phyloP scores from a whole-genome alignment of 2,797 vertebrate genomes.

The Brachyrhaphis roseni region DNA sequence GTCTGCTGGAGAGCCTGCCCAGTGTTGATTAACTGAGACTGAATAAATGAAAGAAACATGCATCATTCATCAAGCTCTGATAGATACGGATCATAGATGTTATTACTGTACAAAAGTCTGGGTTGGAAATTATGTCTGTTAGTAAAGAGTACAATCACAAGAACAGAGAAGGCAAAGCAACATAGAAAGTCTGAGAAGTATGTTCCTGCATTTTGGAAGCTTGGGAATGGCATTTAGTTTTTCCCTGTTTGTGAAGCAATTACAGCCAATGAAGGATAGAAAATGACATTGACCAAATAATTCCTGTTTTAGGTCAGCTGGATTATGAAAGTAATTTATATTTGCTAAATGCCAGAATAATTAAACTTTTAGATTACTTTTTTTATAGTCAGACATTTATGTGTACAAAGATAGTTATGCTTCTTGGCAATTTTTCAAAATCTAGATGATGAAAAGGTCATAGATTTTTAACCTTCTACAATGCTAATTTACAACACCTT shows the following conservation, averaged over 20 bases:
- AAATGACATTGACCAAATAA: neutral
- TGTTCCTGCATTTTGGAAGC: neutral
- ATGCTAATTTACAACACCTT: neutral
- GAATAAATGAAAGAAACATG: slow-evolving; percentile 34
- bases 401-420: neutral
- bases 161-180: slow-evolving; percentile 1
- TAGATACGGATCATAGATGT: slow-evolving; percentile 26
- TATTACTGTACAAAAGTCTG: slow-evolving; percentile 27
- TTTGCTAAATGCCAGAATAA: neutral
- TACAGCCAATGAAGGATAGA: neutral
- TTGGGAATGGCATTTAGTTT: neutral
- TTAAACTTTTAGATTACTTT: neutral
- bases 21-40: slow-evolving; percentile 38
- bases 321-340: neutral
- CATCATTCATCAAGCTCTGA: slow-evolving; percentile 28
- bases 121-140: neutral
- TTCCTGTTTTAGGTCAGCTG: neutral
- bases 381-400: neutral
- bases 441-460: neutral
- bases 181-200: neutral
- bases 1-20: slow-evolving; percentile 32
- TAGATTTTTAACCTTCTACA: neutral
- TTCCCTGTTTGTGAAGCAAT: neutral
- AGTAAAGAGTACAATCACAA: neutral
- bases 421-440: neutral